Evolutionary conservation across 2,113 vertebrate species (phyloP).

Genomic region (Peromyscus polionotus): DNA sequence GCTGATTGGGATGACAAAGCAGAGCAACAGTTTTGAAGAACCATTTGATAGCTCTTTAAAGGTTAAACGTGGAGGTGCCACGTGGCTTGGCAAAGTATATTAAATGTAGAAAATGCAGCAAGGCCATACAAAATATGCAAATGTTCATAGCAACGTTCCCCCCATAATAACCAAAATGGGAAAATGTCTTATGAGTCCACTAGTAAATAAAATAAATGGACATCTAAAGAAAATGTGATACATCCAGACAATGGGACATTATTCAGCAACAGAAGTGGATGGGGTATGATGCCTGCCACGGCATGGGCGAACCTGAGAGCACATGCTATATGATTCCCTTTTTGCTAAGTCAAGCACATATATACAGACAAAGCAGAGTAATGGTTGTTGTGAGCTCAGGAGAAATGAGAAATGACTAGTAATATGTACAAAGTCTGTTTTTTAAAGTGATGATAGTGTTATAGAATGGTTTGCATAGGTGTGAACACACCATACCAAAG

Average conservation of each 20-base stretch:
- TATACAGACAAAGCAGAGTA: not conserved
- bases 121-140: not conserved
- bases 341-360: not conserved
- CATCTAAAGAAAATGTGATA: not conserved
- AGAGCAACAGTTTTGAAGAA: not conserved
- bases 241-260: not conserved
- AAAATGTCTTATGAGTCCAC: not conserved
- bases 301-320: no score
- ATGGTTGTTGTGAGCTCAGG: not conserved
- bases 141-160: not conserved
- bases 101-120: not conserved
- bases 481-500: not conserved
- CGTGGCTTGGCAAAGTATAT: not conserved
- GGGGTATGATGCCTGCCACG: not conserved
- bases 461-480: not conserved
- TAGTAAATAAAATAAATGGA: not conserved
- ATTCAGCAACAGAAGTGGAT: not conserved
- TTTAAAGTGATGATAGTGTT: not conserved
- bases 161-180: not conserved
- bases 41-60: not conserved
- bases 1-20: not conserved
- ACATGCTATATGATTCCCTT: no score
- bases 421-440: not conserved
- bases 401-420: not conserved
- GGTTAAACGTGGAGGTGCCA: not conserved